Percentiles rank a stretch among this genome's conserved stretches.
These are phyloP conservation scores for Dyspetes luteomarginatus DNA, from an alignment of 2,888 invertebrate species.

Conservation along the genomic window DNA sequence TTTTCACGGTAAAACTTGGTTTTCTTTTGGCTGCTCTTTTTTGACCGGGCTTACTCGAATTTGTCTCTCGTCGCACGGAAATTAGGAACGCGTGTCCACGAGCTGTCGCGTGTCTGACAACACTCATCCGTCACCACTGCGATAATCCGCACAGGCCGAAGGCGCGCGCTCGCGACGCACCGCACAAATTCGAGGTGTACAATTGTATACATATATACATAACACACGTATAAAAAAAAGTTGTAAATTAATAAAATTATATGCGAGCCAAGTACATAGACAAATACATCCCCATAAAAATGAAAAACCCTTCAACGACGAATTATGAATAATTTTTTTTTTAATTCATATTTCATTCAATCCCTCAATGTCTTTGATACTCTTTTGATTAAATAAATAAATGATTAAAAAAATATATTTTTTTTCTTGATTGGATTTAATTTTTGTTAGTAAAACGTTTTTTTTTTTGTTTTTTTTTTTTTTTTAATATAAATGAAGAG, in stretches of 20 bases:
- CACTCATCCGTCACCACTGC: conserved; percentile 41
- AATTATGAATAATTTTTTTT: too few relatives aligned
- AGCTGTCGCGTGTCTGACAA: conserved; percentile 49
- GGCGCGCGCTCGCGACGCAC: conserved; percentile 21
- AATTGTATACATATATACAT: background rate
- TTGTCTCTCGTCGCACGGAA: conserved; percentile 23
- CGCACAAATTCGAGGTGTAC: background rate
- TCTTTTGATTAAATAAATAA: too few relatives aligned
- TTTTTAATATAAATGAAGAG: conserved; percentile 17
- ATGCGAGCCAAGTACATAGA: background rate
- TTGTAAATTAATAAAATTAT: conserved; percentile 15
- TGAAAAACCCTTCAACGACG: background rate
- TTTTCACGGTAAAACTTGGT: conserved; percentile 19
- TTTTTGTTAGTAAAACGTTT: background rate
- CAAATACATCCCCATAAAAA: background rate
- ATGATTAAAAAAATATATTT: too few relatives aligned
- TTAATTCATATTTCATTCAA: too few relatives aligned
- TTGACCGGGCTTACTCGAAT: background rate
- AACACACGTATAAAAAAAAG: background rate
- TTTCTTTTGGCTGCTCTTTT: background rate
- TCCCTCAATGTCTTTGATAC: too few relatives aligned
- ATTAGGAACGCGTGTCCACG: conserved; percentile 41
- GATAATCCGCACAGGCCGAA: conserved; percentile 24
- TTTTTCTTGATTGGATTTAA: background rate
- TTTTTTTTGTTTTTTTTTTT: background rate